Evolutionary conservation across 2,888 invertebrate species (phyloP).

Genomic region (Chrysotoxum bicinctum): DNA sequence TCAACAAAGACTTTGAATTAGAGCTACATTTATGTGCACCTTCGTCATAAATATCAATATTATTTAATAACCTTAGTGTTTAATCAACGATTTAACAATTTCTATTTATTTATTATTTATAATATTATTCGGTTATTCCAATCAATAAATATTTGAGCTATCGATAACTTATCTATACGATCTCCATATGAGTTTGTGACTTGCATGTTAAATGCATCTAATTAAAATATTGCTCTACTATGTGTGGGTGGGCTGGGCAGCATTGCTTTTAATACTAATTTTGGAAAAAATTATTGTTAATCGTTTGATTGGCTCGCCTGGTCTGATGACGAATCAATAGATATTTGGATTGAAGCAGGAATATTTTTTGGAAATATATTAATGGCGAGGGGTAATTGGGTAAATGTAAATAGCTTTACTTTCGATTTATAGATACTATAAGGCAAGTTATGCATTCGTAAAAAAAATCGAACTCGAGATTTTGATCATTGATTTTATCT

Average conservation of each 20-base stretch:
- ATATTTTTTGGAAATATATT: too few species aligned
- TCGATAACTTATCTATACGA: background rate
- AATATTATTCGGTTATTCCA: background rate
- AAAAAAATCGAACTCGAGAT: too few species aligned
- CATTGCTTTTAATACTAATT: background rate
- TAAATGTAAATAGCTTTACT: too few species aligned
- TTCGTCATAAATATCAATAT: background rate
- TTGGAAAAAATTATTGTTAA: background rate
- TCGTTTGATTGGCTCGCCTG: background rate
- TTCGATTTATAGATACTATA: too few species aligned
- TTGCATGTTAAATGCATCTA: slow-evolving; percentile 23
- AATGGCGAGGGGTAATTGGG: too few species aligned
- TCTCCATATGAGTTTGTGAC: slow-evolving; percentile 13
- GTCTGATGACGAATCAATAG: background rate
- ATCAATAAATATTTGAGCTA: slow-evolving; percentile 2
- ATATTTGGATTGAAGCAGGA: background rate
- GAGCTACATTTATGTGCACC: background rate
- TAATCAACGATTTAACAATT: background rate
- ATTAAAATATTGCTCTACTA: slow-evolving; percentile 19
- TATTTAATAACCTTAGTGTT: background rate
- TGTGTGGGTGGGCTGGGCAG: background rate
- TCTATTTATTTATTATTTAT: background rate
- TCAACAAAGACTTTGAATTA: background rate
- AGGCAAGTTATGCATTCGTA: too few species aligned
- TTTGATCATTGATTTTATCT: too few species aligned